These are phyloP conservation scores for Caenorhabditis plicata DNA, from an alignment of 2,888 invertebrate genomes.

Conservation along the genomic window DNA sequence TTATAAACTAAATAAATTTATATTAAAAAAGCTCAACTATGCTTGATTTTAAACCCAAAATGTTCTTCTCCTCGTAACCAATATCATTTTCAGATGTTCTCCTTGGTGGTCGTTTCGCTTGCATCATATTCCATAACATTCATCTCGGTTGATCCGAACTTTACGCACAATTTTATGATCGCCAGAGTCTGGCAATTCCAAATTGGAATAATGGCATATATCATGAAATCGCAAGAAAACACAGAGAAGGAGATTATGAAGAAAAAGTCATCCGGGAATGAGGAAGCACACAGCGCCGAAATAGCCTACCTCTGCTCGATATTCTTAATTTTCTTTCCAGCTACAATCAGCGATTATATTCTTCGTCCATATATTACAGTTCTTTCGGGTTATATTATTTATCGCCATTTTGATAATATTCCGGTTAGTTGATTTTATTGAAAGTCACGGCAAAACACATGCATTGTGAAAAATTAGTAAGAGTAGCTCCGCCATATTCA, in stretches of 20 bases:
- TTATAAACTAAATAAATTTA: no score
- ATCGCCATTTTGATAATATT: background rate
- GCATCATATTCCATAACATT: background rate
- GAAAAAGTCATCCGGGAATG: background rate
- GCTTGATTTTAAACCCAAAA: no score
- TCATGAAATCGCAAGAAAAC: background rate
- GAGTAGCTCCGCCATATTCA: no score
- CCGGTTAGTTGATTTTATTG: background rate
- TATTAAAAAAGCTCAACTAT: no score
- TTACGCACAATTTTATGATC: conserved; percentile 8
- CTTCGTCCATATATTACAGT: background rate
- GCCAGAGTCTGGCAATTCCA: conserved; percentile 15
- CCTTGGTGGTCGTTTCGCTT: background rate
- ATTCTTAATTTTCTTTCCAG: background rate
- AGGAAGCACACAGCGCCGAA: background rate
- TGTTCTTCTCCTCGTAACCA: no score
- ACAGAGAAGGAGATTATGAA: background rate
- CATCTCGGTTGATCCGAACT: background rate
- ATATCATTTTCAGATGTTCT: background rate
- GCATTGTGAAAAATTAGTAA: no score
- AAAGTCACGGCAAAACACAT: no score
- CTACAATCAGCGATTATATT: background rate
- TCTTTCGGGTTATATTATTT: background rate
- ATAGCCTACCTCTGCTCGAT: background rate
- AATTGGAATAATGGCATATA: background rate